phyloP scores from a whole-genome alignment of 2,888 invertebrate genomes.

The Cosmia pyralina region DNA sequence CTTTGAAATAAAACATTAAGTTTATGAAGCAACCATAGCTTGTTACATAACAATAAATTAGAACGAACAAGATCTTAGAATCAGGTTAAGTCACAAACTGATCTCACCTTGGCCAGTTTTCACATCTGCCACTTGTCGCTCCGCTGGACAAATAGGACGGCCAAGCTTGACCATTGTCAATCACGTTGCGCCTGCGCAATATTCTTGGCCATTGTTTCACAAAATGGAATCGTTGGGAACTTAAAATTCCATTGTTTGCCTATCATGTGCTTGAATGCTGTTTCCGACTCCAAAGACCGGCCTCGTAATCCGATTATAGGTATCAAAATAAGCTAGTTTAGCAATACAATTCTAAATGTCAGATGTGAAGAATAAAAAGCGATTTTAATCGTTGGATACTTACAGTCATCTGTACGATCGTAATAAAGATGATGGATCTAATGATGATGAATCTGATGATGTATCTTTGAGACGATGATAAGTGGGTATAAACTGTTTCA shows the following conservation, averaged over 20 bases:
- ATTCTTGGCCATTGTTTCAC: conserved; percentile 57
- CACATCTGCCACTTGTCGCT: conserved; percentile 83
- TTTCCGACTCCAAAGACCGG: conserved; percentile 44
- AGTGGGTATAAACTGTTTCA: background rate
- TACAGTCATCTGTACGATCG: conserved; percentile 21
- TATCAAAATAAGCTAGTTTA: conserved; percentile 50
- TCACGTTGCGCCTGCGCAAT: conserved; percentile 66
- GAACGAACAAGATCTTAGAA: conserved; percentile 53
- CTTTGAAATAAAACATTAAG: conserved; percentile 35
- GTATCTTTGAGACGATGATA: background rate
- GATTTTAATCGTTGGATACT: conserved; percentile 33
- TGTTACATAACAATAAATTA: conserved; percentile 50
- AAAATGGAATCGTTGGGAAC: conserved; percentile 47
- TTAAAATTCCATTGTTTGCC: conserved; percentile 51
- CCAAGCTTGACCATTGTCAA: conserved; percentile 81
- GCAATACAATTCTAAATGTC: conserved; percentile 55
- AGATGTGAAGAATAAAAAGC: conserved; percentile 43
- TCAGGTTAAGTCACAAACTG: conserved; percentile 67
- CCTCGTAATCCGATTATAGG: conserved; percentile 47
- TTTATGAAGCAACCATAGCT: conserved; percentile 35
- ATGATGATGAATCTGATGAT: no score
- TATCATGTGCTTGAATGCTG: conserved; percentile 42
- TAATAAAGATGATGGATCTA: conserved; percentile 28
- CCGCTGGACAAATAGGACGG: conserved; percentile 82
- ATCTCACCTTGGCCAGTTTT: conserved; percentile 85